Conservation (phyloP, 23 tunicate genomes). For the Botrylloides violaceus region DNA sequence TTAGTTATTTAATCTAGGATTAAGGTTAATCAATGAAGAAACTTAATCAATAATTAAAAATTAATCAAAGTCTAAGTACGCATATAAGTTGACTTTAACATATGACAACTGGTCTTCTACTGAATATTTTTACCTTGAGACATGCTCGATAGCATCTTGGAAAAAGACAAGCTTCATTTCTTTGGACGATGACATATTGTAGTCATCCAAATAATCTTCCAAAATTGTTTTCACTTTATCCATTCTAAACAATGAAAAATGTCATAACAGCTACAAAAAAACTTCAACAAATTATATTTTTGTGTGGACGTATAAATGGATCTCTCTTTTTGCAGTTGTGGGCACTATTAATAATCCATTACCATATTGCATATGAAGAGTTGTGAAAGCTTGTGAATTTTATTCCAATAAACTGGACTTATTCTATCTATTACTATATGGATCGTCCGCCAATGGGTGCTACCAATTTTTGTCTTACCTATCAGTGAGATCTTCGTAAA, state of each 20-base stretch:
- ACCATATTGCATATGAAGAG: too few species aligned
- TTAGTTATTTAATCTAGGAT: too few species aligned
- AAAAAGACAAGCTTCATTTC: slow-evolving; percentile 98
- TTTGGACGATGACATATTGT: slow-evolving; percentile 81
- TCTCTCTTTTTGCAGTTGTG: background rate
- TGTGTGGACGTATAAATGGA: background rate
- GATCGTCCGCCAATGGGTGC: too few species aligned
- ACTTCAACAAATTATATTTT: background rate
- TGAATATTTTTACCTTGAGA: slow-evolving; percentile 80
- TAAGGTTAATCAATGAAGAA: too few species aligned
- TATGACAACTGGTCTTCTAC: too few species aligned
- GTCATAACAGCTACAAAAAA: background rate
- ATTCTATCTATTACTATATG: too few species aligned
- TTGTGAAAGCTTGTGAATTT: too few species aligned
- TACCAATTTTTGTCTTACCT: slow-evolving; percentile 49
- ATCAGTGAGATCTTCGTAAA: slow-evolving; percentile 87
- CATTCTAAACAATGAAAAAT: slow-evolving; percentile 21
- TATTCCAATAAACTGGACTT: too few species aligned
- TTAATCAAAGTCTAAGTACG: too few species aligned
- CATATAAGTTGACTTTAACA: too few species aligned
- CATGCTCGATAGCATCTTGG: slow-evolving; percentile 96
- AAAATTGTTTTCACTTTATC: slow-evolving; percentile 75
- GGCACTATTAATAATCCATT: too few species aligned
- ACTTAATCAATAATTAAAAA: too few species aligned
- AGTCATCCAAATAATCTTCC: slow-evolving; percentile 97